phyloP scores from a whole-genome alignment of 1,140 invertebrate genomes.

The Stegodyphus dumicola region DNA sequence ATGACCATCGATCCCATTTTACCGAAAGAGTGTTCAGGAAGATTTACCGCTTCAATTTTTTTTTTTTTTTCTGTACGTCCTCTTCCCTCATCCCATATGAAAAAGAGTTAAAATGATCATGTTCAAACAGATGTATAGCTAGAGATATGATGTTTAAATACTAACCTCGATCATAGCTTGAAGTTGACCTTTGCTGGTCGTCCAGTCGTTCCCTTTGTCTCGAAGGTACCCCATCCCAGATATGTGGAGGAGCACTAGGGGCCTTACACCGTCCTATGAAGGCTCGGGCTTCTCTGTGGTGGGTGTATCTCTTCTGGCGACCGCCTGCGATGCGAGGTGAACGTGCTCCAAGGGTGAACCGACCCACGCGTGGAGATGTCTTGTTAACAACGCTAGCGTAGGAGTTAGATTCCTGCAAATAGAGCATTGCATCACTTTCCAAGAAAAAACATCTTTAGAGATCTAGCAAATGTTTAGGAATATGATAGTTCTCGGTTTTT shows the following conservation, averaged over 20 bases:
- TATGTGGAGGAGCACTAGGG: not conserved
- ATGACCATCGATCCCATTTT: too few species aligned
- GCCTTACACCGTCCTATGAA: slow-evolving; percentile 13
- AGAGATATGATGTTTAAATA: not conserved
- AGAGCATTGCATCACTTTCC: too few species aligned
- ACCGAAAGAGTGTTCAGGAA: too few species aligned
- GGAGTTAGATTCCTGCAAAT: slow-evolving; percentile 43
- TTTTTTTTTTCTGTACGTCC: too few species aligned
- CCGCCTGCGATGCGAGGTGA: not conserved
- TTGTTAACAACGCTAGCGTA: slow-evolving; percentile 39
- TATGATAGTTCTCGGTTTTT: too few species aligned
- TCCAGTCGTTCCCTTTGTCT: not conserved
- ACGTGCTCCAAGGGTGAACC: not conserved
- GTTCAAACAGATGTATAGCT: too few species aligned
- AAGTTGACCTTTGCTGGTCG: not conserved
- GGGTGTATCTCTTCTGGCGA: slow-evolving; percentile 7
- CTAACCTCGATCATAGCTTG: slow-evolving; percentile 15
- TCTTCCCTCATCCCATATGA: too few species aligned
- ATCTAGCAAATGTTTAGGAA: too few species aligned
- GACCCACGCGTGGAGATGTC: not conserved
- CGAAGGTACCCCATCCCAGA: not conserved
- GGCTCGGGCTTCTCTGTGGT: slow-evolving; percentile 28
- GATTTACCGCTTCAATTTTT: too few species aligned
- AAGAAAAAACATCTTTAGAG: too few species aligned
- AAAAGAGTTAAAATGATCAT: too few species aligned